Evolutionary conservation across 2,888 invertebrate genomes (phyloP), one percentile per base, ranked within the genome.

Genomic region (Hirtodrosophila cameraria): DNA sequence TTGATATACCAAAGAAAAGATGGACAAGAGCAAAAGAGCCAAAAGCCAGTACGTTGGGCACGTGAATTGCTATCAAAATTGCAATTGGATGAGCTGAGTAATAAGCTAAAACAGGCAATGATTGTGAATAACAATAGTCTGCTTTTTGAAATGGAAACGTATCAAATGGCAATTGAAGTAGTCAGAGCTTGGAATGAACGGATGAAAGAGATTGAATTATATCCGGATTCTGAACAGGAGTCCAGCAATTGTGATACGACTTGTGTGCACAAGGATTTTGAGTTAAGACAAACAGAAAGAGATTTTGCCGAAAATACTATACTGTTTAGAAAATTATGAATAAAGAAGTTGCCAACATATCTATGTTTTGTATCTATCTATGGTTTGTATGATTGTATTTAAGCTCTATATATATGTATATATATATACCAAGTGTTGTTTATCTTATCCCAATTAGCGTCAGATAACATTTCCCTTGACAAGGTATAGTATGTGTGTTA

Each of bases 101-200:
- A 7, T 23, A 53, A 69, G 1, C 2, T 78, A 15, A n/a, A 8
- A 1, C 61, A 38, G n/a, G 75, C 69, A 6, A 30, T 2, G 2
- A 1, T 57, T 7, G 3, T 39, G 16, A 2, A 11, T 0, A 25
- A 7, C 1, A 28, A 39, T n/a, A 20, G 23, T 0, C 28, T 75
- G 6, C 61, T 68, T 8, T 59, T 75, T n/a, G 64, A 75, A 57
- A 77, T 75, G 68, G 4, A 48, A 11, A 31, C 42, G 0, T 28
- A 45, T 33, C 8, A 36, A 2, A 1, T 12, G 4, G 75, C 70
- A 2, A 3, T 25, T 7, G 35, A 57, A 12, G 27, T 64, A 0
- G 15, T 48, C 9, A 13, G 2, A 0, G 25, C 61, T 4, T 75
- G 60, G 64, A 28, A 36, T 0, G 1, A 1, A 0, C 25, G n/a